Evolutionary conservation across 2,888 invertebrate genomes (phyloP), one percentile per base, ranked within the genome.

Genomic region (Miltochrista miniata): DNA sequence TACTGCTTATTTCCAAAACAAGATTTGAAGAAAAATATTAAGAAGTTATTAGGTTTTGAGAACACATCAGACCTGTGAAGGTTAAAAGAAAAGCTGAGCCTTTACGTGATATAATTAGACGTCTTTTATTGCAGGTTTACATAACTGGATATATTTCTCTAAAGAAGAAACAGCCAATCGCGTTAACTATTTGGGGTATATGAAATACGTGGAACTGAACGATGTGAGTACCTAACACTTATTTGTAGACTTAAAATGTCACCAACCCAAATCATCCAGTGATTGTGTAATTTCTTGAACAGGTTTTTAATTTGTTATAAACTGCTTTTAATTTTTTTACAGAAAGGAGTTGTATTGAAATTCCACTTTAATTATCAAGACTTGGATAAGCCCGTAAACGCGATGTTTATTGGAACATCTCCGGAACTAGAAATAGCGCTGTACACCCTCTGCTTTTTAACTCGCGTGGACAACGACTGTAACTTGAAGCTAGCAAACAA

Each of bases 341-440:
- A 97, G 96, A 96, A 96, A 93, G 96, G 95, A 34, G 93, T 93
- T 3, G 93, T 97, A 13, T 45, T 96, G 29, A 96, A 96, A 77
- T 82, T 94, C 37, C 96, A 96, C 59, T 94, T 96, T 56, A 94
- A 92, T 48, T 95, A 95, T 79, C 93, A 94, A 72, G 93, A 94
- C 0, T 85, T 93, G 1, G 94, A 94, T 59, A 97, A 97, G 74
- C 96, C 97, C 0, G 95, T 96, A 0, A 95, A 95, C 45, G 93
- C 94, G 0, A 93, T 97, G 90, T 96, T 97, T 70, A 91, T 97
- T 55, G 97, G 97, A 18, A 96, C 96, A 1, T 97, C 97, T 46
- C 98, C 98, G 0, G 98, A 98, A 85, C 90, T 98, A 60, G 98
- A 98, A 83, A 93, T 98, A 87, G 96, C 98, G 0, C 82, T 98